A percentile compares a stretch with the other conserved stretches of the same genome.
Conservation (phyloP, 2,888 invertebrate genomes). For the Autographa pulchrina region DNA sequence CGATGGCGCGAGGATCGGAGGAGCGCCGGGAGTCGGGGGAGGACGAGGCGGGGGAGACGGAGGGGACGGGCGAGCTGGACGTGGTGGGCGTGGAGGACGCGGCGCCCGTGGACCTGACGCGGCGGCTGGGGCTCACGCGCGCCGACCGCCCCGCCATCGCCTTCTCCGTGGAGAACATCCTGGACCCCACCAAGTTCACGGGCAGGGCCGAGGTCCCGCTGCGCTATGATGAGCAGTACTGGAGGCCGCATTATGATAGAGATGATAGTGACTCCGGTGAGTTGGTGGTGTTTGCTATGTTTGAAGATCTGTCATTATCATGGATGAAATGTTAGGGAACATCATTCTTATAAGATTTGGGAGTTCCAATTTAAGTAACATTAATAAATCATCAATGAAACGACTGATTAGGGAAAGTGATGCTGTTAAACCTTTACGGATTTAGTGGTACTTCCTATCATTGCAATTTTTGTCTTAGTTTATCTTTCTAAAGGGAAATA, state of each 20-base stretch:
- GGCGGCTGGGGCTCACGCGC: slow-evolving; percentile 90
- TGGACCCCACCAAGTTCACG: slow-evolving; percentile 97
- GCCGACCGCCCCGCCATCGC: slow-evolving; percentile 91
- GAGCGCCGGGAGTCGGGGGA: slow-evolving; percentile 78
- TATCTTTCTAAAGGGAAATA: too few species aligned
- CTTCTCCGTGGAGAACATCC: slow-evolving; percentile 97
- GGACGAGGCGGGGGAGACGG: slow-evolving; percentile 77
- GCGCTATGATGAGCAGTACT: slow-evolving; percentile 89
- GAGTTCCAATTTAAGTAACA: too few species aligned
- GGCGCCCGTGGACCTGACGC: slow-evolving; percentile 84
- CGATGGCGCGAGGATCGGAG: slow-evolving; percentile 86
- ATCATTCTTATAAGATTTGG: not conserved
- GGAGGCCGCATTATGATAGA: slow-evolving; percentile 87
- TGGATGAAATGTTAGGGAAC: too few species aligned
- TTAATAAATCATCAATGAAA: too few species aligned
- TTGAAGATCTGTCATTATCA: too few species aligned
- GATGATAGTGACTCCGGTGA: slow-evolving; percentile 90
- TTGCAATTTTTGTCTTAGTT: too few species aligned
- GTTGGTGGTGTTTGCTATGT: slow-evolving; percentile 47
- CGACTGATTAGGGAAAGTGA: too few species aligned
- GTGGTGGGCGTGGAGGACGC: slow-evolving; percentile 87
- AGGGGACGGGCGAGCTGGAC: slow-evolving; percentile 81
- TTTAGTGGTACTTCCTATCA: too few species aligned
- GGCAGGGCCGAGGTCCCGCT: slow-evolving; percentile 90
- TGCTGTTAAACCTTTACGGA: too few species aligned